Conservation (phyloP, 2,888 invertebrate genomes). For the Pseudeuparius sepicola region DNA sequence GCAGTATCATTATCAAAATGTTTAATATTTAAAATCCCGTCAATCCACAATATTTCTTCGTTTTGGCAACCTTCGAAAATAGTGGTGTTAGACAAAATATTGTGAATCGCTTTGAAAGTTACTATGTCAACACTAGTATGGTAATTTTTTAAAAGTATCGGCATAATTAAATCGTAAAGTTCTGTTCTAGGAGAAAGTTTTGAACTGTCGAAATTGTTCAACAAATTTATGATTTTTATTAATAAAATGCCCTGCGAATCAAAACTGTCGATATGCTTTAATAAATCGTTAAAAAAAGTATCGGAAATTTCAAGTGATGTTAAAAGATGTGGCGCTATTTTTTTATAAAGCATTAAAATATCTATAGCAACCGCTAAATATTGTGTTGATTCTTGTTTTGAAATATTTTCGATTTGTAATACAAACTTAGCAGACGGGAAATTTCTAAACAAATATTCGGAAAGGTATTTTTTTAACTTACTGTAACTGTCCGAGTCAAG, state of each 20-base stretch:
- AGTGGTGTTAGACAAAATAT: conserved; percentile 51
- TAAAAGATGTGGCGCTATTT: conserved; percentile 45
- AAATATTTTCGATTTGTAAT: conserved; percentile 27
- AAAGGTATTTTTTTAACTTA: conserved; percentile 22
- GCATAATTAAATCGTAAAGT: conserved; percentile 26
- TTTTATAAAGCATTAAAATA: conserved; percentile 45
- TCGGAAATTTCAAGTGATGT: too few species aligned
- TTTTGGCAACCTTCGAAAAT: conserved; percentile 54
- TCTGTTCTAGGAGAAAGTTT: conserved; percentile 32
- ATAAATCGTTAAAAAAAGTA: too few species aligned
- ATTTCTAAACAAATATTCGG: conserved; percentile 28
- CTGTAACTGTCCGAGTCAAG: conserved; percentile 19
- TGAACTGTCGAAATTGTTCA: conserved; percentile 34
- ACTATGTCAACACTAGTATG: conserved; percentile 35
- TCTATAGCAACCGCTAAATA: conserved; percentile 41
- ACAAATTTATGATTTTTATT: conserved; percentile 38
- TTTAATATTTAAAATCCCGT: conserved; percentile 30
- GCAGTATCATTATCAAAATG: conserved; percentile 25
- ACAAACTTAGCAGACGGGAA: conserved; percentile 33
- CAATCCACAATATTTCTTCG: conserved; percentile 57
- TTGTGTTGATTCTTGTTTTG: conserved; percentile 21
- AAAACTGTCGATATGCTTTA: too few species aligned
- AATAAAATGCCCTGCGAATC: conserved; percentile 28
- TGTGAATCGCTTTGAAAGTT: conserved; percentile 36
- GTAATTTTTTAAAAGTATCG: conserved; percentile 37